Evolutionary conservation across 2,113 vertebrate species (phyloP).

Genomic region (Rafetus swinhoei): DNA sequence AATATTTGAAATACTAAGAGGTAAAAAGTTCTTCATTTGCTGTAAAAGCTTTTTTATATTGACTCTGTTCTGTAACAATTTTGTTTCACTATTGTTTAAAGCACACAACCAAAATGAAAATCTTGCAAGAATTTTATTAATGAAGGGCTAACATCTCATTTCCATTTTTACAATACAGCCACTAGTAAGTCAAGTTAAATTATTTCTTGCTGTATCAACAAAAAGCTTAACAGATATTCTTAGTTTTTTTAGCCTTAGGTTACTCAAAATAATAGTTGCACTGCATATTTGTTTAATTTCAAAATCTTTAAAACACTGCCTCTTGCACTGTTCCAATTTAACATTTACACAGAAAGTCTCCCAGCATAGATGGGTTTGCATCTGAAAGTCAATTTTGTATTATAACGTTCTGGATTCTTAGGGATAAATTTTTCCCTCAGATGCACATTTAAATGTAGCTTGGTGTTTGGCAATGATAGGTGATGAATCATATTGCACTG

Average conservation of each 20-base stretch:
- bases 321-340: background rate
- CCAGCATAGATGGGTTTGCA: background rate
- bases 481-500: background rate
- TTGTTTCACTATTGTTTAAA: background rate
- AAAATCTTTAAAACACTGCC: constrained; percentile 11
- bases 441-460: background rate
- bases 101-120: constrained; percentile 25
- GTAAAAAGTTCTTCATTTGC: background rate
- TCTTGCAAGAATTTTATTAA: background rate
- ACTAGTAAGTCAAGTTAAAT: background rate
- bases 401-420: background rate
- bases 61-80: background rate
- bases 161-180: background rate
- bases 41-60: background rate
- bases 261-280: constrained; percentile 10
- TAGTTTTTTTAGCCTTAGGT: constrained; percentile 37
- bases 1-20: background rate
- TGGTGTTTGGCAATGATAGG: background rate
- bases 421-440: background rate
- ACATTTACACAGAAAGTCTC: background rate
- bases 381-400: constrained; percentile 14
- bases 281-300: constrained; percentile 33
- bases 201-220: constrained; percentile 42
- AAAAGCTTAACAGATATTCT: constrained; percentile 37
- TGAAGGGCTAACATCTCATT: background rate